Evolutionary conservation across 2,797 vertebrate genomes (phyloP), one percentile per base, ranked within the genome.

Genomic region (Tragelaphus oryx): DNA sequence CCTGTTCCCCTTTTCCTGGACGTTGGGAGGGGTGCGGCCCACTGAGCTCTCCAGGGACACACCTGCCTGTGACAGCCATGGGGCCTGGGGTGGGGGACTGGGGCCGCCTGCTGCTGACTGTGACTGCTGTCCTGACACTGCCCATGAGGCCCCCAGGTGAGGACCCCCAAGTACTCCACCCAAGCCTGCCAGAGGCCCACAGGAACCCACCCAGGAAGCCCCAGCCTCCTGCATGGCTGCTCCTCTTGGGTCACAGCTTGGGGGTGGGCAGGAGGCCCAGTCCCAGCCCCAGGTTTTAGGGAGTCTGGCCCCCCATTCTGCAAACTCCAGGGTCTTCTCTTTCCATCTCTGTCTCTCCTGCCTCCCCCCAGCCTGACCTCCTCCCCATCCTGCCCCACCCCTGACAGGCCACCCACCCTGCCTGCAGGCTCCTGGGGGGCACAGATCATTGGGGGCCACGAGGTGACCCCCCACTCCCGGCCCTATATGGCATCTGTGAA

Each of bases 401-500:
- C 41, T 89, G 68, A 89, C 57, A 5, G 13, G 0, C 57, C 54
- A 14, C 52, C 46, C 14, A 1, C 28, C 44, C 44, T 2, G 7
- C 74, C 87, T 17, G 9, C 78, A 96, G 94, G 87, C 6, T 68
- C 60, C 52, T 85, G 65, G 41, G 82, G 91, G 3, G 30, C 57
- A 14, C 48, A 65, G 26, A 91, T 98, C 74, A 65, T 97, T 0
- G 97, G 98, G 16, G 97, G 97, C 41, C 88, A 6, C 0, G 94
- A 98, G 62, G 97, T 95, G 55, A 81, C 0, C 1, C 97, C 97
- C 1, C 98, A 98, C 44, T 97, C 98, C 30, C 87, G 94, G 55
- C 98, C 98, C 48, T 98, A 96, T 80, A 97, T 98, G 97, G 97
- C 37, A 0, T 98, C 98, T 0, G 87, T 98, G 89, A 94, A 81